Percentiles rank a stretch among this genome's conserved stretches.
phyloP scores from a whole-genome alignment of 2,888 invertebrate genomes.

The Plusia festucae region DNA sequence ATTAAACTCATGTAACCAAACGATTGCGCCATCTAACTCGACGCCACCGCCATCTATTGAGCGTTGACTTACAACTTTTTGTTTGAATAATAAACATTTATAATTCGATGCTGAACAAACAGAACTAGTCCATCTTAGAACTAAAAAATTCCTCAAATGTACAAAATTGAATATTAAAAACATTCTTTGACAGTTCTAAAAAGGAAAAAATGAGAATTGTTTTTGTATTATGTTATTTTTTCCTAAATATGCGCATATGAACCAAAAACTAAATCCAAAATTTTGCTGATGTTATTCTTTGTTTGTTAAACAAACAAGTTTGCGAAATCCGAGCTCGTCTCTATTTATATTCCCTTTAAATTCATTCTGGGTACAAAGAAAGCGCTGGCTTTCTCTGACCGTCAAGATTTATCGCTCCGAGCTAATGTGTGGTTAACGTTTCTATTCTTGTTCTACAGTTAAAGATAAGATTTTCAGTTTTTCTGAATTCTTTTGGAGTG shows the following conservation, averaged over 20 bases:
- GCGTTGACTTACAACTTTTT: no score
- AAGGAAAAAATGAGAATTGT: not conserved
- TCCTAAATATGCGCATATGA: not conserved
- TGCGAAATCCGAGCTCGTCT: conserved; percentile 27
- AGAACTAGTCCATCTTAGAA: no score
- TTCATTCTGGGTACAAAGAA: conserved; percentile 58
- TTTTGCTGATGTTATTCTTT: conserved; percentile 40
- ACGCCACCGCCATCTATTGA: no score
- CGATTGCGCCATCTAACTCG: no score
- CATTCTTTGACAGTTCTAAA: not conserved
- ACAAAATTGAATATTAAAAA: not conserved
- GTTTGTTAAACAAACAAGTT: conserved; percentile 42
- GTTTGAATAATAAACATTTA: no score
- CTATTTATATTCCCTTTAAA: conserved; percentile 60
- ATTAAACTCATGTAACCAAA: no score
- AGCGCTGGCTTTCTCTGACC: conserved; percentile 41
- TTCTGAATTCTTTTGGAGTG: not conserved
- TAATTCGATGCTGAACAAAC: no score
- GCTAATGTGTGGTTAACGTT: conserved; percentile 51
- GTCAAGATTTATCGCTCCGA: conserved; percentile 55
- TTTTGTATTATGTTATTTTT: not conserved
- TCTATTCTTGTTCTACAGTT: conserved; percentile 16
- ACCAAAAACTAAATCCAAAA: conserved; percentile 6
- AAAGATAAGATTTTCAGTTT: conserved; percentile 6
- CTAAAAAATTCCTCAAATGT: not conserved